phyloP scores from a whole-genome alignment of 2,113 vertebrate genomes.

The Arizona elegans region DNA sequence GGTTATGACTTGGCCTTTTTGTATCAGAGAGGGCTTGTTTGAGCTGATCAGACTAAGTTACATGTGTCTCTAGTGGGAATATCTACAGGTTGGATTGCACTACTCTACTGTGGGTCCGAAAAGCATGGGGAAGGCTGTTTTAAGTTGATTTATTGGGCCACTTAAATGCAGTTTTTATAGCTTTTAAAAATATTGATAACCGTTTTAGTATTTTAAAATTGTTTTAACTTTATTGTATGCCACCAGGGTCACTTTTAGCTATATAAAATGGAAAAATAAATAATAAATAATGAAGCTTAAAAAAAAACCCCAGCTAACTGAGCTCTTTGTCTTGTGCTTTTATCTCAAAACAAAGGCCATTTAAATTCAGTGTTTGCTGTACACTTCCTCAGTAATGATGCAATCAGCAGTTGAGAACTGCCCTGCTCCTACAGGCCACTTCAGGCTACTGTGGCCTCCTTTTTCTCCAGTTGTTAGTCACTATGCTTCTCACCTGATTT shows the following conservation, averaged over 20 bases:
- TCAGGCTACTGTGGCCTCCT: no score
- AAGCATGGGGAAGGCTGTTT: background rate
- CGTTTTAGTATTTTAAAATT: no score
- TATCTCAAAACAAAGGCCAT: no score
- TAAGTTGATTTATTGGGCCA: background rate
- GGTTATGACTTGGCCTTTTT: background rate
- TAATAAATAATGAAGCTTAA: background rate
- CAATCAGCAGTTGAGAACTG: background rate
- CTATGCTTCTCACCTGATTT: background rate
- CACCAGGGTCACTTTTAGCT: no score
- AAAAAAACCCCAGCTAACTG: background rate
- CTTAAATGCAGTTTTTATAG: background rate
- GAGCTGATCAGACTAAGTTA: background rate
- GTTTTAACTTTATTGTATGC: no score
- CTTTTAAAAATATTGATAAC: no score
- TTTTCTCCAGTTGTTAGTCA: background rate
- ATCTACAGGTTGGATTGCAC: background rate
- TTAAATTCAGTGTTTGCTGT: background rate
- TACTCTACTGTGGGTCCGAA: background rate
- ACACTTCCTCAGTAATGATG: background rate
- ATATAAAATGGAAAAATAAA: no score
- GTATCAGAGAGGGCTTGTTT: background rate
- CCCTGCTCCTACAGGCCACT: background rate
- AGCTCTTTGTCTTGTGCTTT: background rate
- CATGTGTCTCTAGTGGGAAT: no score